Conservation (phyloP, 2,888 invertebrate genomes). For the Dicyrtoma fusca region DNA sequence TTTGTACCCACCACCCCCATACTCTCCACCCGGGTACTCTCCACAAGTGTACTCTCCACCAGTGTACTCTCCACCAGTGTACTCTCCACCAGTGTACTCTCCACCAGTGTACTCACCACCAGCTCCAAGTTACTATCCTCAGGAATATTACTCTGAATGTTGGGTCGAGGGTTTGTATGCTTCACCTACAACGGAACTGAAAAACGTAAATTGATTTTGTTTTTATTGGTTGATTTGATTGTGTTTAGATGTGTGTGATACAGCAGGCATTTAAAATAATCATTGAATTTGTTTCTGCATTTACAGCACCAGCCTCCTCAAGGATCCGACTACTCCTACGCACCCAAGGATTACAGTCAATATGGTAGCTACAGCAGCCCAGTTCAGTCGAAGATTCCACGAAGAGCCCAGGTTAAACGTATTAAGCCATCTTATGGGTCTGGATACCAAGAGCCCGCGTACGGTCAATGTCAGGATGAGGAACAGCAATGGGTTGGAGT, state of each 20-base stretch:
- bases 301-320: constrained; percentile 47
- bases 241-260: not conserved
- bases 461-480: constrained; percentile 45
- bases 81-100: constrained; percentile 38
- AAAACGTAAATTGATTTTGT: constrained; percentile 45
- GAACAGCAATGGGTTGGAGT: constrained; percentile 54
- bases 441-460: constrained; percentile 34
- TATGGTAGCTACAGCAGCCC: constrained; percentile 46
- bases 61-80: constrained; percentile 37
- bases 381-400: constrained; percentile 46
- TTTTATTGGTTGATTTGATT: constrained; percentile 1
- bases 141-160: constrained; percentile 45
- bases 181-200: constrained; percentile 45
- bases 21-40: constrained; percentile 19
- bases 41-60: constrained; percentile 31
- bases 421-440: constrained; percentile 39
- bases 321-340: constrained; percentile 24
- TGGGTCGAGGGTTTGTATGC: constrained; percentile 54
- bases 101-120: constrained; percentile 38
- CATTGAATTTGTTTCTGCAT: constrained; percentile 8
- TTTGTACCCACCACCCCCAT: not conserved
- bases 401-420: constrained; percentile 51
- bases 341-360: constrained; percentile 38
- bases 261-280: not conserved
- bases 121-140: constrained; percentile 38